Percentiles rank a stretch among this genome's conserved stretches.
Conservation (phyloP, 2,113 vertebrate species). For the Dunckerocampus dactyliophorus region DNA sequence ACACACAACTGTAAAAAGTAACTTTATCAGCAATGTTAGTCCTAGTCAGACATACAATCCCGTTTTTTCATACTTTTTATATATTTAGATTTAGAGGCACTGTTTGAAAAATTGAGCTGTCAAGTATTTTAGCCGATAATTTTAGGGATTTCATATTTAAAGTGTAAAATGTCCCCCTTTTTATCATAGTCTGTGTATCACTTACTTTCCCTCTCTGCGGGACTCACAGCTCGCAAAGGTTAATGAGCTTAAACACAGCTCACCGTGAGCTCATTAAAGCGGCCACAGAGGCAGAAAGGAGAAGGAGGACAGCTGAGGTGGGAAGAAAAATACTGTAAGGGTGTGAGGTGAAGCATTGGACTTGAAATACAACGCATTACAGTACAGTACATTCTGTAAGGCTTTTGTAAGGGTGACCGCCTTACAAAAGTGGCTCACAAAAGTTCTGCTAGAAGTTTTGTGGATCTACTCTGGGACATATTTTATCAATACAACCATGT, state of each 20-base stretch:
- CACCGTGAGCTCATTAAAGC: conserved; percentile 86
- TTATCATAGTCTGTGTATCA: conserved; percentile 48
- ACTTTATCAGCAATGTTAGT: too few species aligned
- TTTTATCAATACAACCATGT: not conserved
- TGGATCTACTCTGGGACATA: not conserved
- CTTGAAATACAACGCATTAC: conserved; percentile 9
- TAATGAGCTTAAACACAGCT: conserved; percentile 88
- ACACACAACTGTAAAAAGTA: too few species aligned
- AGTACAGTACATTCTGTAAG: not conserved
- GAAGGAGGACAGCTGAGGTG: conserved; percentile 22
- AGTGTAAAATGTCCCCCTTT: conserved; percentile 32
- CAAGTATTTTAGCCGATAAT: conserved; percentile 7
- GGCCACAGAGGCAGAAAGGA: conserved; percentile 45
- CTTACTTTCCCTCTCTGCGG: conserved; percentile 56
- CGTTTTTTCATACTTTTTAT: not conserved
- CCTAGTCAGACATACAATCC: not conserved
- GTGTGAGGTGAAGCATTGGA: not conserved
- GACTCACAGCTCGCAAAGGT: conserved; percentile 76
- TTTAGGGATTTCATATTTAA: conserved; percentile 21
- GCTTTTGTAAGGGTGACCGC: not conserved
- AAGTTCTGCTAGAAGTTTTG: not conserved
- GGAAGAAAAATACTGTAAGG: conserved; percentile 4
- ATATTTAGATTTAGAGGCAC: not conserved
- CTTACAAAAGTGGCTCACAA: not conserved
- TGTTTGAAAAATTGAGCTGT: not conserved